Conservation (phyloP, 2,888 invertebrate genomes). For the Pasiphila rectangulata region DNA sequence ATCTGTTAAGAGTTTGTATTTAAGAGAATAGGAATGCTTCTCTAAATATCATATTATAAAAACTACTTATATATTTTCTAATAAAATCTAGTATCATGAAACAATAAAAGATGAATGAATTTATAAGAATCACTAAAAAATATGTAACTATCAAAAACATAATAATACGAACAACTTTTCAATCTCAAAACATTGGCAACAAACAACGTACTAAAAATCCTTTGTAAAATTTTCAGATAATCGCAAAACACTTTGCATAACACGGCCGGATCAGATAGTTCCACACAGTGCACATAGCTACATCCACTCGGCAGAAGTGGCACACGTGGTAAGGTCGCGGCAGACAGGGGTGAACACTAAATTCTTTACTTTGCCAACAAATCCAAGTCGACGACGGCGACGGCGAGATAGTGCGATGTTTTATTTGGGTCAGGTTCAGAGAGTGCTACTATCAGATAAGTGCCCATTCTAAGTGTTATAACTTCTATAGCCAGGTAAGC, state of each 20-base stretch:
- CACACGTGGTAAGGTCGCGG: constrained; percentile 38
- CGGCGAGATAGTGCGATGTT: constrained; percentile 46
- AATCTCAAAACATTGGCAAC: too few species aligned
- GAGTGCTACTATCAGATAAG: constrained; percentile 44
- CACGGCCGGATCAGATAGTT: constrained; percentile 20
- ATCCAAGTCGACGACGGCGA: constrained; percentile 47
- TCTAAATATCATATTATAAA: too few species aligned
- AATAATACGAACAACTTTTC: too few species aligned
- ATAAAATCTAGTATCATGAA: too few species aligned
- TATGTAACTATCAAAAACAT: too few species aligned
- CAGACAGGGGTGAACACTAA: constrained; percentile 57
- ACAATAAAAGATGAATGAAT: too few species aligned
- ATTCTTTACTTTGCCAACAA: constrained; percentile 61
- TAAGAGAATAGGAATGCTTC: too few species aligned
- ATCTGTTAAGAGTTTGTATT: too few species aligned
- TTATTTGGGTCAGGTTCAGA: constrained; percentile 61
- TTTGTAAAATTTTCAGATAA: constrained; percentile 13
- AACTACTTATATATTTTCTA: too few species aligned
- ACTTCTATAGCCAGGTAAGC: constrained; percentile 26
- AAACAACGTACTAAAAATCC: constrained; percentile 5
- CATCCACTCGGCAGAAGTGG: constrained; percentile 23
- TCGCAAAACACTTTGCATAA: constrained; percentile 23
- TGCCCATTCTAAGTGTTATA: constrained; percentile 32
- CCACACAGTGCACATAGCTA: constrained; percentile 18
- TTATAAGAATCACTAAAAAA: too few species aligned